Conservation (phyloP, 2,797 vertebrate genomes). For the Gymnothorax javanicus region DNA sequence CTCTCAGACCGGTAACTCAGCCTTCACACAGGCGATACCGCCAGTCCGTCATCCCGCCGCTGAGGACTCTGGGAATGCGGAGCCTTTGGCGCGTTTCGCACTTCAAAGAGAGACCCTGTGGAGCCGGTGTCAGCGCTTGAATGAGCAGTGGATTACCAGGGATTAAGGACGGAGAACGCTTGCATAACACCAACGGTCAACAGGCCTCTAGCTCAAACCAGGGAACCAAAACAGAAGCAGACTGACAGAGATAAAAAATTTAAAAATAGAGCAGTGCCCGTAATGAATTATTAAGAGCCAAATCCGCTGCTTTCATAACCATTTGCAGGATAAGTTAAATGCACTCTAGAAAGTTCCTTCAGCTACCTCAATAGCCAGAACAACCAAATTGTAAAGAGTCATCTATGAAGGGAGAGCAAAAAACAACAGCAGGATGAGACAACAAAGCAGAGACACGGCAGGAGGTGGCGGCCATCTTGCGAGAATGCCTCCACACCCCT, state of each 20-base stretch:
- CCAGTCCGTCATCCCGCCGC: too few relatives aligned
- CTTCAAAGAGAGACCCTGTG: background rate
- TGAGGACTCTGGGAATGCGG: too few relatives aligned
- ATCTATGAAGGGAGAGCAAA: background rate
- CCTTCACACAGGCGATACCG: too few relatives aligned
- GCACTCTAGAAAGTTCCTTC: background rate
- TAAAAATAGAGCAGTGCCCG: background rate
- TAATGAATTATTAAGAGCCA: too few relatives aligned
- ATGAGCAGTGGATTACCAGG: background rate
- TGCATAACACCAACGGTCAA: background rate
- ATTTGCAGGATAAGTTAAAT: background rate
- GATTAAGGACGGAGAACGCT: background rate
- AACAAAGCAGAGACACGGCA: background rate
- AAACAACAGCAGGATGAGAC: background rate
- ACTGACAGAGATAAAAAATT: background rate
- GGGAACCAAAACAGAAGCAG: background rate
- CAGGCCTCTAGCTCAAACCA: background rate
- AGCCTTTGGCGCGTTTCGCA: background rate
- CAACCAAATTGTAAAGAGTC: too few relatives aligned
- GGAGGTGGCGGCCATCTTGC: background rate
- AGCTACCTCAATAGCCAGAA: too few relatives aligned
- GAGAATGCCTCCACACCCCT: background rate
- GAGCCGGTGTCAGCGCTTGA: background rate
- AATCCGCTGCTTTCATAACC: too few relatives aligned
- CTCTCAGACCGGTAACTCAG: too few relatives aligned